phyloP scores from a whole-genome alignment of 2,113 vertebrate species.

The Abramis brama region DNA sequence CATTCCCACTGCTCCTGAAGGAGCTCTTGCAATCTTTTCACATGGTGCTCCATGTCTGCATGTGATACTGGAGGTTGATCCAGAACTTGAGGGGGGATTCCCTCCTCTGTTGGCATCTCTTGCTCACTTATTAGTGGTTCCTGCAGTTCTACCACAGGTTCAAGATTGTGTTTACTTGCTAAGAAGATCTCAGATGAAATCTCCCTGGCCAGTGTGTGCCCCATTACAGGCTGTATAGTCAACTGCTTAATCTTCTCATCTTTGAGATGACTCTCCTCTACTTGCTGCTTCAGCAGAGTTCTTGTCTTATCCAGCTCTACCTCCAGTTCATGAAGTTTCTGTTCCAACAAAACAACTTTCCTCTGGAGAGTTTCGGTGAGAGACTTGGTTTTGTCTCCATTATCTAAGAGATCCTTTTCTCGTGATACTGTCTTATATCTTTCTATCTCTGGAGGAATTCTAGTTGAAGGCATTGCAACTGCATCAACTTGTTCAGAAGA shows the following conservation, averaged over 20 bases:
- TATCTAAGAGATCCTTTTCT: conserved; percentile 28
- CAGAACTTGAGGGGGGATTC: conserved; percentile 11
- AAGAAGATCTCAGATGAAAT: conserved; percentile 40
- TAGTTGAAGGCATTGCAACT: not conserved
- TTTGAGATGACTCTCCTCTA: conserved; percentile 77
- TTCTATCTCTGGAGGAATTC: not conserved
- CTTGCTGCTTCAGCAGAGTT: conserved; percentile 76
- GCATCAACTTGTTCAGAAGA: conserved; percentile 47
- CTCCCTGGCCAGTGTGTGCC: not conserved
- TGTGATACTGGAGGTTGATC: conserved; percentile 47
- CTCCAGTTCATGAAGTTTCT: conserved; percentile 78
- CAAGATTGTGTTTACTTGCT: not conserved
- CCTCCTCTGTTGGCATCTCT: not conserved
- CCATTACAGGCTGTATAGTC: conserved; percentile 61
- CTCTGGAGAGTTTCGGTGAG: conserved; percentile 73
- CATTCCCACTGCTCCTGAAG: conserved; percentile 92
- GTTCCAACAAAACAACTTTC: conserved; percentile 81
- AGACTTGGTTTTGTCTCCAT: conserved; percentile 68
- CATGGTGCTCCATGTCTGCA: conserved; percentile 79
- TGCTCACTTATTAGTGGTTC: conserved; percentile 7
- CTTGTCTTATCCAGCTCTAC: conserved; percentile 77
- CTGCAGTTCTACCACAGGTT: conserved; percentile 1
- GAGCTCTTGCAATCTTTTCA: conserved; percentile 87
- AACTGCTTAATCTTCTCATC: conserved; percentile 80
- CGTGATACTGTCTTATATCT: not conserved